Conservation (phyloP, 2,113 vertebrate genomes). For the Lepisosteus oculatus region DNA sequence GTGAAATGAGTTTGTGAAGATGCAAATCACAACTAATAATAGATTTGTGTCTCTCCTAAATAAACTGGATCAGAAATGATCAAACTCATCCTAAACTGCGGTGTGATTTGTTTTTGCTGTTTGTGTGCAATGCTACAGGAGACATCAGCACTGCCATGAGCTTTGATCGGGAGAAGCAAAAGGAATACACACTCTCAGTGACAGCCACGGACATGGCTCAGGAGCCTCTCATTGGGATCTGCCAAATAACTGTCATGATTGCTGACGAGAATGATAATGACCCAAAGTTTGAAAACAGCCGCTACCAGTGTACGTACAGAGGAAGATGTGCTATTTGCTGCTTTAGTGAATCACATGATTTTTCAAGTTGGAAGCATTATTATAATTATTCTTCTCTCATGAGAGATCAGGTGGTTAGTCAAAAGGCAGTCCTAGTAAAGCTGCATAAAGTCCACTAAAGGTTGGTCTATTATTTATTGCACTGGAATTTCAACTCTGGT, state of each 20-base stretch:
- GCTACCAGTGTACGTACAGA: constrained; percentile 73
- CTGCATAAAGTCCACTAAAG: too few species aligned
- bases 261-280: constrained; percentile 83
- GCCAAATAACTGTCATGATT: constrained; percentile 72
- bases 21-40: too few species aligned
- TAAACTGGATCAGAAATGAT: too few species aligned
- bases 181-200: constrained; percentile 71
- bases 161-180: constrained; percentile 80
- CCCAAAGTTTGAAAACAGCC: constrained; percentile 84
- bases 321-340: background rate
- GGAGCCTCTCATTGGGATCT: constrained; percentile 80
- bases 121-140: constrained; percentile 51
- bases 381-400: background rate
- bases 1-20: too few species aligned
- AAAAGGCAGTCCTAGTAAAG: too few species aligned
- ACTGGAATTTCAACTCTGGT: too few species aligned
- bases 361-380: constrained; percentile 3
- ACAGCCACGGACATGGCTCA: constrained; percentile 78
- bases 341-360: background rate
- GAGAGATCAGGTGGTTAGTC: too few species aligned
- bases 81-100: background rate
- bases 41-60: too few species aligned
- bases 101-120: background rate
- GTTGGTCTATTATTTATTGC: too few species aligned
- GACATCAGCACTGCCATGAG: constrained; percentile 69